Conservation (phyloP, 2,888 invertebrate genomes). For the Siphonodentalium dalli region DNA sequence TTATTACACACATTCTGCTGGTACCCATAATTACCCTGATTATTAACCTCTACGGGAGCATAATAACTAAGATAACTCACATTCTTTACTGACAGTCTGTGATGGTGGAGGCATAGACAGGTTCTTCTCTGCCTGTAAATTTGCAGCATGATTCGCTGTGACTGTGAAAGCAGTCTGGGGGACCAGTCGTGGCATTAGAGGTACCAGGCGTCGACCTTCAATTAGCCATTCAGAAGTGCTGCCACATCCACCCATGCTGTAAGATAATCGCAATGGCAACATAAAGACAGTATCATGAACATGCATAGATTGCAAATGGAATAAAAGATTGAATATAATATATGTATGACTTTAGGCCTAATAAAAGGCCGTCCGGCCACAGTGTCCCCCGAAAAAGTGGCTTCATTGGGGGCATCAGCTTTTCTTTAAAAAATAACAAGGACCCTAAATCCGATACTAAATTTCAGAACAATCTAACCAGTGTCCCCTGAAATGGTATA, state of each 20-base stretch:
- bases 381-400: no score
- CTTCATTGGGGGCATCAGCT: no score
- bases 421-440: no score
- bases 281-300: neutral
- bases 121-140: constrained; percentile 73
- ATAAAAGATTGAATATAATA: no score
- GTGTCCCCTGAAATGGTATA: no score
- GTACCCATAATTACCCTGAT: no score
- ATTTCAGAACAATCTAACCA: no score
- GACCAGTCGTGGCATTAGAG: constrained; percentile 82
- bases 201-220: constrained; percentile 84
- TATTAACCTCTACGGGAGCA: neutral
- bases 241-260: constrained; percentile 69
- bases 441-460: no score
- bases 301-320: no score
- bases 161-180: constrained; percentile 85
- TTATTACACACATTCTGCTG: no score
- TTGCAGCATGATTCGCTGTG: constrained; percentile 81
- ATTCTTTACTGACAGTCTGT: constrained; percentile 53
- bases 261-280: constrained; percentile 19
- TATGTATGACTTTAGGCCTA: no score
- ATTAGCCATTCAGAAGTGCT: constrained; percentile 79
- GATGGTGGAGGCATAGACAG: constrained; percentile 59
- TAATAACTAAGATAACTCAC: constrained; percentile 28
- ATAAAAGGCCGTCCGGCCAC: no score